Conservation (phyloP, 2,888 invertebrate genomes). For the Drosophila nr. fundita region DNA sequence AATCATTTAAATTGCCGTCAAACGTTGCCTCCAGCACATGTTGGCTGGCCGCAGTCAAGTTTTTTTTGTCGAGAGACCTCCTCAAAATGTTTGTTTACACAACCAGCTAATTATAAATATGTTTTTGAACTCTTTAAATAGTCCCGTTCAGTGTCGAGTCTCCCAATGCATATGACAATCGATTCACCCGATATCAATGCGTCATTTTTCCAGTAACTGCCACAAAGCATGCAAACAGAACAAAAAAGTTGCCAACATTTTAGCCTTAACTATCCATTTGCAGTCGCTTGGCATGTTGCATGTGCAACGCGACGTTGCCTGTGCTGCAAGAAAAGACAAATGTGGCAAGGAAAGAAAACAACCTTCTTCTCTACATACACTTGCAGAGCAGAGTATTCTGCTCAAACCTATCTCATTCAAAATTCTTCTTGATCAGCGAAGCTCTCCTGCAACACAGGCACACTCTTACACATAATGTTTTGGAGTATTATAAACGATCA, state of each 20-base stretch:
- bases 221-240: constrained; percentile 20
- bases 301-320: constrained; percentile 44
- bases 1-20: not conserved
- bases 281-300: constrained; percentile 42
- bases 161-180: not conserved
- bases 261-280: constrained; percentile 54
- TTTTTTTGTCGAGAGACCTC: not conserved
- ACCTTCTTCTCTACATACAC: not conserved
- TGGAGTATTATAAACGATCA: not conserved
- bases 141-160: not conserved
- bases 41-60: not conserved
- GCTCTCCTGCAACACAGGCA: too few relatives aligned
- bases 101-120: constrained; percentile 35
- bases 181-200: constrained; percentile 23
- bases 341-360: not conserved
- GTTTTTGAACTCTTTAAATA: constrained; percentile 1
- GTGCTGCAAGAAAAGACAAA: not conserved
- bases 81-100: constrained; percentile 27
- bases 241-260: constrained; percentile 35
- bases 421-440: not conserved
- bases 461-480: not conserved
- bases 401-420: too few relatives aligned
- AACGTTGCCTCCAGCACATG: not conserved
- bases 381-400: not conserved
- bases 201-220: constrained; percentile 24